phyloP scores from a whole-genome alignment of 2,888 invertebrate species.

The Dasypogon diadema region DNA sequence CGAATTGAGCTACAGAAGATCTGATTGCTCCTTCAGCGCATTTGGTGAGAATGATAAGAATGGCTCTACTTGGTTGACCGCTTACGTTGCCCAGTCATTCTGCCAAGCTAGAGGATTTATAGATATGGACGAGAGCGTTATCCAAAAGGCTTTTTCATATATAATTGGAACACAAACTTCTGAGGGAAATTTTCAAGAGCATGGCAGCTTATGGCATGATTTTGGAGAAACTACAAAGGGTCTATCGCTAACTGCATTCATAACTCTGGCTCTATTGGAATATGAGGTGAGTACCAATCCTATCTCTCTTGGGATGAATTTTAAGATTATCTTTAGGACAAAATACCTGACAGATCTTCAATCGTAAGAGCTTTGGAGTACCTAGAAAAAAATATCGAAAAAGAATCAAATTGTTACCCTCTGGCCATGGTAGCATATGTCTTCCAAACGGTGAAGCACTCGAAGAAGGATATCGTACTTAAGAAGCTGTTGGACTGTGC shows the following conservation, averaged over 20 bases:
- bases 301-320: constrained; percentile 78
- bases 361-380: no score
- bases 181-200: constrained; percentile 86
- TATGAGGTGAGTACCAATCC: constrained; percentile 74
- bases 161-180: constrained; percentile 76
- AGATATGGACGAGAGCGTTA: constrained; percentile 77
- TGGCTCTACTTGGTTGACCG: constrained; percentile 86
- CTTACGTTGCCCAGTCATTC: constrained; percentile 85
- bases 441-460: no score
- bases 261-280: constrained; percentile 80
- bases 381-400: no score
- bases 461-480: no score
- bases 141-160: constrained; percentile 79
- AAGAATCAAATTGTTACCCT: no score
- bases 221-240: no score
- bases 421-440: no score
- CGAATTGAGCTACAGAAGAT: constrained; percentile 81
- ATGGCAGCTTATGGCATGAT: no score
- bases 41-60: constrained; percentile 77
- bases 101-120: constrained; percentile 79
- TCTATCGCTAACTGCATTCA: constrained; percentile 80
- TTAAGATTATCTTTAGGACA: no score
- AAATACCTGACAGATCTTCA: no score
- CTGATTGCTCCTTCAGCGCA: no score
- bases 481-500: no score